phyloP scores from a whole-genome alignment of 2,888 invertebrate species.

The Galeopsomyia nigrocyanea region DNA sequence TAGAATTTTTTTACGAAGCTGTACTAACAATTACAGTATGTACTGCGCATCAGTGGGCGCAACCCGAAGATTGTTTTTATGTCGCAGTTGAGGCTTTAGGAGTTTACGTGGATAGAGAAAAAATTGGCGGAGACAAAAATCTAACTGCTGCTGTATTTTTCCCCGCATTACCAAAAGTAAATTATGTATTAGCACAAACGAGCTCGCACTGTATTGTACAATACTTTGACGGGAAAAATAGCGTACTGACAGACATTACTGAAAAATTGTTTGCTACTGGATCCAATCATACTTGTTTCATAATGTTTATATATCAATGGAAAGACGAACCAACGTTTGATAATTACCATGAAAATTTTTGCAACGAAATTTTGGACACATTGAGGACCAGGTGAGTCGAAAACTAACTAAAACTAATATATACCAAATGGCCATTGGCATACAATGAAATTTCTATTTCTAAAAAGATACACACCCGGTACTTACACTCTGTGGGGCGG shows the following conservation, averaged over 20 bases:
- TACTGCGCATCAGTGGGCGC: conserved; percentile 35
- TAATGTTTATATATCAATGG: conserved; percentile 46
- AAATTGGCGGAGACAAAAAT: conserved; percentile 38
- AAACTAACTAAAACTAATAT: neutral
- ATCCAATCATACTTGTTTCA: conserved; percentile 12
- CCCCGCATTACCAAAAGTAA: conserved; percentile 21
- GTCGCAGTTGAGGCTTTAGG: conserved; percentile 33
- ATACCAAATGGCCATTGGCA: neutral
- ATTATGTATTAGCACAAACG: conserved; percentile 29
- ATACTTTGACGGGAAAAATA: conserved; percentile 3
- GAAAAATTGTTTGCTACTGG: conserved; percentile 18
- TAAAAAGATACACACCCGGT: conserved; percentile 27
- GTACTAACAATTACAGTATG: conserved; percentile 31
- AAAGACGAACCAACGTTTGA: conserved; percentile 23
- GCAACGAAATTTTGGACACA: conserved; percentile 19
- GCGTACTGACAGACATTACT: conserved; percentile 3
- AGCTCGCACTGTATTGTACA: conserved; percentile 27
- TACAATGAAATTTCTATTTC: neutral
- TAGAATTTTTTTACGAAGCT: neutral
- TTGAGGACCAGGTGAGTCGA: conserved; percentile 34
- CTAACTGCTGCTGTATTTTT: conserved; percentile 36
- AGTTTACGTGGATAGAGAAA: conserved; percentile 15
- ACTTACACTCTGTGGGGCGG: conserved; percentile 42
- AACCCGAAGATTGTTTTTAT: conserved; percentile 27
- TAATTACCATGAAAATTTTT: conserved; percentile 28